phyloP scores from a whole-genome alignment of 2,888 invertebrate genomes.

The Pyrocoelia pectoralis region DNA sequence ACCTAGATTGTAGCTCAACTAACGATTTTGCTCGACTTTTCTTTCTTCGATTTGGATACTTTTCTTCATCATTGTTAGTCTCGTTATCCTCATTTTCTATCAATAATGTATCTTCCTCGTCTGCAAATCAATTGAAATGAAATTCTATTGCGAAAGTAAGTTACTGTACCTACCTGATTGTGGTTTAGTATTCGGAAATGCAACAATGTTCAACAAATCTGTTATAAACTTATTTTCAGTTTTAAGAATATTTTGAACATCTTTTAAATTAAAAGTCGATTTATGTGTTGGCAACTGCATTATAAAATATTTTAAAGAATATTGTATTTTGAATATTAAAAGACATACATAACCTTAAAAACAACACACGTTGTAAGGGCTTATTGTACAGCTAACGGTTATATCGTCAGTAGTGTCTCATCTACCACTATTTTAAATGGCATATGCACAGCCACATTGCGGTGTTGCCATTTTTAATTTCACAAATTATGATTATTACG shows the following conservation, averaged over 20 bases:
- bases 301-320: conserved; percentile 80
- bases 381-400: too few relatives aligned
- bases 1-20: conserved; percentile 70
- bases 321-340: conserved; percentile 58
- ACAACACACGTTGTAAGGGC: neutral
- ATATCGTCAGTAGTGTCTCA: too few relatives aligned
- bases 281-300: conserved; percentile 69
- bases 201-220: conserved; percentile 65
- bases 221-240: conserved; percentile 68
- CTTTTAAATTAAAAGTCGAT: conserved; percentile 50
- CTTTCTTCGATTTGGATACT: conserved; percentile 53
- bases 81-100: conserved; percentile 56
- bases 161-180: conserved; percentile 50
- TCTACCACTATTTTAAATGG: too few relatives aligned
- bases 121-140: conserved; percentile 5
- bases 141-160: neutral
- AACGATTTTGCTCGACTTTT: conserved; percentile 66
- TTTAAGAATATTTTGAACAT: conserved; percentile 59
- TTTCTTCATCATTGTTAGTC: conserved; percentile 41
- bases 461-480: too few relatives aligned
- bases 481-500: too few relatives aligned
- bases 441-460: too few relatives aligned
- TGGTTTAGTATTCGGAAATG: conserved; percentile 62
- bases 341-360: conserved; percentile 7
- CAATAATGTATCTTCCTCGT: conserved; percentile 44